Base-by-base conservation (phyloP, 2,113 vertebrate genomes). In the Oreochromis aureus region DNA sequence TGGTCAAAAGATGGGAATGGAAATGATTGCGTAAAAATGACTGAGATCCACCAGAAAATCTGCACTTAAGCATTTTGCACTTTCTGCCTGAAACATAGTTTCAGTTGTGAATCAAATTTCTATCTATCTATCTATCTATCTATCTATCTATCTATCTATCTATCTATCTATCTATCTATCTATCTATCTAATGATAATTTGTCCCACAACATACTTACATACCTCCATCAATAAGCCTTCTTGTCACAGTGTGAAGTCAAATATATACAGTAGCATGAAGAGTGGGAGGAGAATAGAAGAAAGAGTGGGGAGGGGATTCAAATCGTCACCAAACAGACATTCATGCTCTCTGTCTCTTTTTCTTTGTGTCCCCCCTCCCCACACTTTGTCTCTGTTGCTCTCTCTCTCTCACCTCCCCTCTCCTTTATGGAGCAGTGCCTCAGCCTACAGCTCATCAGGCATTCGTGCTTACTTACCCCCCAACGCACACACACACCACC, bases 251-350 rank as follows among this genome's bases (percentile, higher is more conserved):
- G 24, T 63, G 48, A 84, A 48, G 30, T 79, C n/a, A 34, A 19
- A 13, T 69, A 39, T 53, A 51, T 54, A 82, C 6, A 81, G 11
- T 15, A 69, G 84, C 32, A 84, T 85, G 84, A 69, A 85, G 82
- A 86, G 48, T 53, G 88, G 87, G 89, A 92, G 92, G 91, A 90
- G 91, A 92, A 58, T n/a, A 34, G 81, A 61, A 41, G 55, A 85
- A 90, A 83, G 22, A 51, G 69, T 93, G 91, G 86, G 95, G 95
- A 93, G 95, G 94, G 88, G 84, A 91, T 84, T 87, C 48, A 61
- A 89, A 84, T 87, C 93, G 87, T 90, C 93, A 95, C 93, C 90
- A 94, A 94, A 86, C 83, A 88, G 93, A 83, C 85, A 82, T 87
- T 94, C 80, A 86, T 82, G 90, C 86, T 56, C 86, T 76, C 69